These are phyloP conservation scores for Ceratina calcarata DNA, from an alignment of 1,140 invertebrate genomes.

Conservation along the genomic window DNA sequence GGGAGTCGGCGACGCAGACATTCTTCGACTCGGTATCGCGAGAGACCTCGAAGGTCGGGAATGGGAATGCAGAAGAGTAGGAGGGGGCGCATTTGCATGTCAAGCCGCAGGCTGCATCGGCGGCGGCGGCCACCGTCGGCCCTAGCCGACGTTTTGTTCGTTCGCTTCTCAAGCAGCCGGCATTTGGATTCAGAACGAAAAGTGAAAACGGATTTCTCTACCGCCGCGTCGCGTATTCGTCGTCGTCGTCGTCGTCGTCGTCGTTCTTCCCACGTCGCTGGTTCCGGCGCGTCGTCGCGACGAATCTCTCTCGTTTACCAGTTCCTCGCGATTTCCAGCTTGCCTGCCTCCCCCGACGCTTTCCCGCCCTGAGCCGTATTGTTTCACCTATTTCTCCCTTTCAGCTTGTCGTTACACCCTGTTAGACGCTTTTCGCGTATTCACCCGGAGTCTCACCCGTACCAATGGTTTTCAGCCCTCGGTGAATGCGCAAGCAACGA, in stretches of 20 bases:
- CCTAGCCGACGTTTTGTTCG: constrained; percentile 59
- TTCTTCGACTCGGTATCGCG: constrained; percentile 38
- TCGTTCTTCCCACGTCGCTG: constrained; percentile 1
- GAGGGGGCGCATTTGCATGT: constrained; percentile 63
- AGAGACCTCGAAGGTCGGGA: background rate
- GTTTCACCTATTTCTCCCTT: constrained; percentile 37
- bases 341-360: background rate
- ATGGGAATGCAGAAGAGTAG: background rate
- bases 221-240: constrained; percentile 25
- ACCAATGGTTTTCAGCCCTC: background rate
- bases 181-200: constrained; percentile 69
- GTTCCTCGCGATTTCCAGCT: constrained; percentile 38
- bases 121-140: constrained; percentile 53
- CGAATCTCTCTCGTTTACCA: constrained; percentile 47
- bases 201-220: constrained; percentile 71
- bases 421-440: constrained; percentile 14
- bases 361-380: constrained; percentile 1
- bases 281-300: constrained; percentile 32
- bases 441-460: background rate
- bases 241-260: too few species aligned
- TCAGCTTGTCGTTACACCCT: constrained; percentile 39
- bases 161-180: constrained; percentile 56
- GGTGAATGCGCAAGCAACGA: background rate
- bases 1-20: constrained; percentile 45
- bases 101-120: constrained; percentile 58